phyloP scores from a whole-genome alignment of 2,797 vertebrate species.

The Danio kyathit region DNA sequence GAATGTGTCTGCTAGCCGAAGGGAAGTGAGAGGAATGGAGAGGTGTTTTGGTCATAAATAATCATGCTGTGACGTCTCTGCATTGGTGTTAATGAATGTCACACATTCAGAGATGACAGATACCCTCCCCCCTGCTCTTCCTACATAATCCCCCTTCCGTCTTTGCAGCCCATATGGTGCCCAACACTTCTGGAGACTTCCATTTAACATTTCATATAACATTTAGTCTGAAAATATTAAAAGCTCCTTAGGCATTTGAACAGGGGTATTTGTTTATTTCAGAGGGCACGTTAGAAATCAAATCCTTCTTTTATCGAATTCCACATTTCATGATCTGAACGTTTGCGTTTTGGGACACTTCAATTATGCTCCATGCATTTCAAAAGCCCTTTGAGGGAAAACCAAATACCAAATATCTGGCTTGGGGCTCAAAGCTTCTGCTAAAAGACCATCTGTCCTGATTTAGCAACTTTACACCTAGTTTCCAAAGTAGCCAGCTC shows the following conservation, averaged over 20 bases:
- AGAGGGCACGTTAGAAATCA: not conserved
- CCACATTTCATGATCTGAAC: not conserved
- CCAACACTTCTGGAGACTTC: slow-evolving; percentile 37
- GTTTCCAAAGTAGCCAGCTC: not conserved
- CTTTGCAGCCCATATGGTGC: slow-evolving; percentile 57
- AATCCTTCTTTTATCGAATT: not conserved
- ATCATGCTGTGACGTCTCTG: slow-evolving; percentile 31
- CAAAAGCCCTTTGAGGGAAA: slow-evolving; percentile 2
- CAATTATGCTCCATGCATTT: slow-evolving; percentile 2
- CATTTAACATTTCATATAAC: slow-evolving; percentile 55
- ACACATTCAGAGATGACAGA: slow-evolving; percentile 65
- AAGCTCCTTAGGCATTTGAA: slow-evolving; percentile 37
- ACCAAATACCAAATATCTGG: not conserved
- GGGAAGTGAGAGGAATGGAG: slow-evolving; percentile 16
- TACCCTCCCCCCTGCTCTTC: slow-evolving; percentile 59
- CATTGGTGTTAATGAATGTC: slow-evolving; percentile 72
- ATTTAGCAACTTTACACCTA: not conserved
- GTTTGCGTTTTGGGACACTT: slow-evolving; percentile 4
- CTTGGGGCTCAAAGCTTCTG: not conserved
- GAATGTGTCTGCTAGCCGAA: slow-evolving; percentile 4
- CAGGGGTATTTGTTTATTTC: not conserved
- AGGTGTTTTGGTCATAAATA: slow-evolving; percentile 37
- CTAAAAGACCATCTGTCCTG: not conserved
- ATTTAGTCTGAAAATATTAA: slow-evolving; percentile 64
- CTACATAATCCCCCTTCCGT: slow-evolving; percentile 65